Evolutionary conservation across 2,888 invertebrate species (phyloP).

Genomic region (Leptothorax acervorum): DNA sequence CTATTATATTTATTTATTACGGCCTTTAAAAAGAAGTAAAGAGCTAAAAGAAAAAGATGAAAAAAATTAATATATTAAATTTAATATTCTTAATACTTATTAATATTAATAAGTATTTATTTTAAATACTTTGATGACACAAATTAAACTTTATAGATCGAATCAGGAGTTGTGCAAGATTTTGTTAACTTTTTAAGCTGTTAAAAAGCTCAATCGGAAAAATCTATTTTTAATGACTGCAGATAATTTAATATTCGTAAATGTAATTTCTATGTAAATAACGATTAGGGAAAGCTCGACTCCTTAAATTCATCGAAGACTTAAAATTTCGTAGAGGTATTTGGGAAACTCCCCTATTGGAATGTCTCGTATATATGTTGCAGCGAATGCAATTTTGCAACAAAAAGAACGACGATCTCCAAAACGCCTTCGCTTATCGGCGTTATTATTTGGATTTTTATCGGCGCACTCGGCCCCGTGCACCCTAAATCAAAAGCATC

Average conservation of each 20-base stretch:
- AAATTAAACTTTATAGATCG: background rate
- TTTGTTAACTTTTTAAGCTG: background rate
- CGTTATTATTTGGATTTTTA: conserved; percentile 54
- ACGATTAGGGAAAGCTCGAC: background rate
- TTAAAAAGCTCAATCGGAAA: background rate
- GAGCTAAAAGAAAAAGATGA: background rate
- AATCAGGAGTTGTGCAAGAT: background rate
- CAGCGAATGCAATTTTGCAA: background rate
- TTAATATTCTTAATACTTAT: background rate
- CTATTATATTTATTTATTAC: background rate
- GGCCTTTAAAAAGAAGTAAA: background rate
- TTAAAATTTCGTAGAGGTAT: background rate
- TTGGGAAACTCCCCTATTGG: background rate
- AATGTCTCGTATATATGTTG: conserved; percentile 25
- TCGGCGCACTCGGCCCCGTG: conserved; percentile 64
- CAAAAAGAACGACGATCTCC: conserved; percentile 20
- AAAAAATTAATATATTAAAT: background rate
- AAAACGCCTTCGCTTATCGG: conserved; percentile 40
- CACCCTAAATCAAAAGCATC: conserved; percentile 68
- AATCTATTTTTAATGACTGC: background rate
- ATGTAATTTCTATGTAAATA: conserved; percentile 2
- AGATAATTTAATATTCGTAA: background rate
- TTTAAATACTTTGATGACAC: background rate
- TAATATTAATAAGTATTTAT: background rate
- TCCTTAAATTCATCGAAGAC: background rate